phyloP scores from a whole-genome alignment of 2,888 invertebrate species.

The Lathronympha strigana region DNA sequence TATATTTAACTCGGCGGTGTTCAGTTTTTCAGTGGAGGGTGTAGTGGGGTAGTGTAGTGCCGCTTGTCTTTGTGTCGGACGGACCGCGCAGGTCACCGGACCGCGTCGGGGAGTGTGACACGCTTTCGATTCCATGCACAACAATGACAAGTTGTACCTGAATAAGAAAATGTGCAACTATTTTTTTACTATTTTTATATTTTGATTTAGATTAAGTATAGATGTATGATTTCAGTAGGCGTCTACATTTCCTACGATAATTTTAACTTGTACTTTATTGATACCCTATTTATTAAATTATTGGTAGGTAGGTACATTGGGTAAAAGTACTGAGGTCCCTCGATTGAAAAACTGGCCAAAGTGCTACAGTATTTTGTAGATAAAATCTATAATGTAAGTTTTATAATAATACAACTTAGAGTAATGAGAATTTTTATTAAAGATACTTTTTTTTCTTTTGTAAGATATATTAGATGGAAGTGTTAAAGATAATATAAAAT shows the following conservation, averaged over 20 bases:
- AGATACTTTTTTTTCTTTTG: constrained; percentile 83
- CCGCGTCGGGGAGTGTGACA: constrained; percentile 44
- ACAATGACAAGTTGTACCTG: constrained; percentile 75
- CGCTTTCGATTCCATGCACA: constrained; percentile 63
- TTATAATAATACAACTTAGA: constrained; percentile 80
- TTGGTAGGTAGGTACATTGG: constrained; percentile 58
- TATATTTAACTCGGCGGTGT: constrained; percentile 79
- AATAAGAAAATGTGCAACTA: constrained; percentile 76
- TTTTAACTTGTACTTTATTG: constrained; percentile 75
- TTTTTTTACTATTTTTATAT: constrained; percentile 84
- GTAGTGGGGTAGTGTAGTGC: constrained; percentile 48
- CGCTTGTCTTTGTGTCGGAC: constrained; percentile 40
- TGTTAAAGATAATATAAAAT: constrained; percentile 87
- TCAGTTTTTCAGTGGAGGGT: constrained; percentile 79
- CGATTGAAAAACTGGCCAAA: constrained; percentile 80
- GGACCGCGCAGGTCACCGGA: constrained; percentile 35
- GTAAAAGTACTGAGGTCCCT: constrained; percentile 62
- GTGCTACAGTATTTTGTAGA: constrained; percentile 83
- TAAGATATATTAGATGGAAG: constrained; percentile 84
- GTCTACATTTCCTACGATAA: constrained; percentile 75
- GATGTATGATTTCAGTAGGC: constrained; percentile 53
- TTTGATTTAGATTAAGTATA: constrained; percentile 83
- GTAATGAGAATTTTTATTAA: constrained; percentile 84
- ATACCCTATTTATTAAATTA: constrained; percentile 74
- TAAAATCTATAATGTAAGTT: constrained; percentile 83